Conservation (phyloP, 2,797 vertebrate genomes). For the Myoxocephalus aenaeus region DNA sequence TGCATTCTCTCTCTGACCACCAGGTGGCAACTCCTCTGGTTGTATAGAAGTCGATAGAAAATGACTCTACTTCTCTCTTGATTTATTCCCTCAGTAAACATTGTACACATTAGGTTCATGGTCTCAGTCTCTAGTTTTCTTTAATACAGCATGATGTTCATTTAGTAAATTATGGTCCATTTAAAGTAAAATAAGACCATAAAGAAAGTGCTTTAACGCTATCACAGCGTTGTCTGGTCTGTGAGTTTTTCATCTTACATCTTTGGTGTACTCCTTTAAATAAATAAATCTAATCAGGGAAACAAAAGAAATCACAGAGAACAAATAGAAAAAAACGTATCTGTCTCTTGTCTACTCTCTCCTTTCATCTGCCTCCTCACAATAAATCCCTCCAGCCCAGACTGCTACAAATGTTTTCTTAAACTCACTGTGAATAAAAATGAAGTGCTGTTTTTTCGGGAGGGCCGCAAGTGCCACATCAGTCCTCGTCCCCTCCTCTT, state of each 20-base stretch:
- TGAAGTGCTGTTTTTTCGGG: conserved; percentile 58
- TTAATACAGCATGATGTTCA: neutral
- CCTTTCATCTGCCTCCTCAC: conserved; percentile 32
- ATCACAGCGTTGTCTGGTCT: no score
- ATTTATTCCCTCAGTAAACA: no score
- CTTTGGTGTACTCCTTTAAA: neutral
- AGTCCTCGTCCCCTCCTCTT: conserved; percentile 67
- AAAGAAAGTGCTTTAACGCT: neutral
- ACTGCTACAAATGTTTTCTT: conserved; percentile 66
- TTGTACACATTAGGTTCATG: no score
- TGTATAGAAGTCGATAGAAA: no score
- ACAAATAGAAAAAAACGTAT: neutral
- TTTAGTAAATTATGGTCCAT: no score
- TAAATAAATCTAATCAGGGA: neutral
- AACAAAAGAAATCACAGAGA: neutral
- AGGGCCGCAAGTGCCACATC: conserved; percentile 69
- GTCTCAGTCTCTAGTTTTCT: no score
- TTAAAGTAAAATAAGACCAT: neutral
- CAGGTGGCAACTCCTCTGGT: no score
- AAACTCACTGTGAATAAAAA: conserved; percentile 65
- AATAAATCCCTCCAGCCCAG: conserved; percentile 24
- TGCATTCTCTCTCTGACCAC: no score
- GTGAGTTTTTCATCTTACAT: no score
- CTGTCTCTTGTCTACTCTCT: conserved; percentile 26
- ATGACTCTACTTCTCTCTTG: no score